These are phyloP conservation scores for Aphidius gifuensis DNA, from an alignment of 1,140 invertebrate genomes.

Conservation along the genomic window DNA sequence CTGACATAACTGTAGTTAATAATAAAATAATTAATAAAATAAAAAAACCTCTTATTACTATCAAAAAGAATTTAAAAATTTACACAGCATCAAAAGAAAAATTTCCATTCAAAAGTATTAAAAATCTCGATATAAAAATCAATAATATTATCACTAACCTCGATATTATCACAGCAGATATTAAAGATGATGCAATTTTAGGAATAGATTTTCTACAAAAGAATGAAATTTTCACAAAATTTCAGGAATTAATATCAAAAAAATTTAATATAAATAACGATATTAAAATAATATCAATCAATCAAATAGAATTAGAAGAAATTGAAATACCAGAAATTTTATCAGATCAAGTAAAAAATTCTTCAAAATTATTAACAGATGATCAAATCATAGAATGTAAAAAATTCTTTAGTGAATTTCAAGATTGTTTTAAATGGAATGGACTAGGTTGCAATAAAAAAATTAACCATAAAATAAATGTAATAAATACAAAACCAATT, in stretches of 20 bases:
- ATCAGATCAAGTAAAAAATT: background rate
- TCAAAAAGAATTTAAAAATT: background rate
- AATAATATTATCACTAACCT: background rate
- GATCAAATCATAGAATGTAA: background rate
- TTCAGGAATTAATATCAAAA: background rate
- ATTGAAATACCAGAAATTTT: background rate
- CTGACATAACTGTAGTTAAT: background rate
- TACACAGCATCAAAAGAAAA: background rate
- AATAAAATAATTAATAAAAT: background rate
- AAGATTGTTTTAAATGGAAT: background rate
- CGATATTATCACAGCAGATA: background rate
- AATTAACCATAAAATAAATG: conserved; percentile 14
- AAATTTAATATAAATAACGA: conserved; percentile 2
- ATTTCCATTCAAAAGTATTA: too few relatives aligned
- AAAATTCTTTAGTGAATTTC: background rate
- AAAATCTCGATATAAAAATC: too few relatives aligned
- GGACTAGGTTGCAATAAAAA: conserved; percentile 13
- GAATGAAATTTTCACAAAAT: background rate
- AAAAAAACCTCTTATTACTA: background rate
- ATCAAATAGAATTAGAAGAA: background rate
- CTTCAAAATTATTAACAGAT: background rate
- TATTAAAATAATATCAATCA: background rate
- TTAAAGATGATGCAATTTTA: conserved; percentile 8
- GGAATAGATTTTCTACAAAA: conserved; percentile 10
- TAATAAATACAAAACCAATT: conserved; percentile 11